A percentile compares a stretch with the other conserved stretches of the same genome.
phyloP scores from a whole-genome alignment of 2,113 vertebrate species.

The Sander vitreus region DNA sequence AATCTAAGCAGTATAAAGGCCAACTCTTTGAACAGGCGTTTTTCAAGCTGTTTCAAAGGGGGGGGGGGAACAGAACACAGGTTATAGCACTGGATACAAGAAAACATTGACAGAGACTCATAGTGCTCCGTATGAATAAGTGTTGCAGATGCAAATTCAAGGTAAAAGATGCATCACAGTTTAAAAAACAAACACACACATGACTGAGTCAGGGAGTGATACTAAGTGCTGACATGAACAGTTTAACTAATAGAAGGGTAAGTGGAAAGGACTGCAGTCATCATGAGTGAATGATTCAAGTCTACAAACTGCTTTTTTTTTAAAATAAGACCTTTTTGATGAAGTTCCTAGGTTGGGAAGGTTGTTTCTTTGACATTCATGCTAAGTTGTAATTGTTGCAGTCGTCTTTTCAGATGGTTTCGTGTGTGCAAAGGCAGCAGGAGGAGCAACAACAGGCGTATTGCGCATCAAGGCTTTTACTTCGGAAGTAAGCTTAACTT shows the following conservation, averaged over 20 bases:
- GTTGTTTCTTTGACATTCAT: neutral
- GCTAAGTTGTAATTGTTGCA: neutral
- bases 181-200: neutral
- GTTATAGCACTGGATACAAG: neutral
- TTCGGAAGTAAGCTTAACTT: neutral
- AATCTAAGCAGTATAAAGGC: conserved; percentile 12
- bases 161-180: neutral
- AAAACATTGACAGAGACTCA: no score
- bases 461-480: neutral
- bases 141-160: neutral
- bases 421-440: neutral
- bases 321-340: no score
- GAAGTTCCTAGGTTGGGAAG: neutral
- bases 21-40: neutral
- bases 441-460: neutral
- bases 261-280: neutral
- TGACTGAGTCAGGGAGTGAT: neutral
- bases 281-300: neutral
- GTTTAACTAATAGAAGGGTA: neutral
- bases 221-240: neutral
- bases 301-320: neutral
- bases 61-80: neutral
- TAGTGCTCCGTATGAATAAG: neutral
- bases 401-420: neutral
- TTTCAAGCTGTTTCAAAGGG: conserved; percentile 10